phyloP scores from a whole-genome alignment of 2,113 vertebrate species.

The Pithys albifrons region DNA sequence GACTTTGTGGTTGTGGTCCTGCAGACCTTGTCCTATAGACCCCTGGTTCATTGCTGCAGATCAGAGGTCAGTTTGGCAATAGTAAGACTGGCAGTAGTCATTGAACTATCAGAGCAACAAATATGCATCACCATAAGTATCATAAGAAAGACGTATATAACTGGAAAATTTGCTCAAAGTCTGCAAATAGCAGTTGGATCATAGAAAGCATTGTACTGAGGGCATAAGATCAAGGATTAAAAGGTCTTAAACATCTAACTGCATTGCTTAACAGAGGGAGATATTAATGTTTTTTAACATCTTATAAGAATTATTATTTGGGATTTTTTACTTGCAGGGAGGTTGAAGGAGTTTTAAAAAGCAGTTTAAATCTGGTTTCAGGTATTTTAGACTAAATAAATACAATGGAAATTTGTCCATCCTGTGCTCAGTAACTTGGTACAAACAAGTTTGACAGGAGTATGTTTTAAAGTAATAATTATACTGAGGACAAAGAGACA shows the following conservation, averaged over 20 bases:
- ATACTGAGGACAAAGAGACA: neutral
- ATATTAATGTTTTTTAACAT: neutral
- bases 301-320: neutral
- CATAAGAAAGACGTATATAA: neutral
- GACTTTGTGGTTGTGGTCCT: neutral
- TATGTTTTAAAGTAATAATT: neutral
- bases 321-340: neutral
- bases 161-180: neutral
- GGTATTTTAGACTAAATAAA: neutral
- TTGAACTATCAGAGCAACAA: neutral
- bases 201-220: neutral
- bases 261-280: neutral
- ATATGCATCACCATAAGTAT: neutral
- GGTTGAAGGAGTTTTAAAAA: neutral
- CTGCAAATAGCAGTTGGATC: neutral
- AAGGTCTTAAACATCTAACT: neutral
- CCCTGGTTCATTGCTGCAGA: neutral
- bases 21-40: neutral
- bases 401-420: neutral
- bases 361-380: neutral
- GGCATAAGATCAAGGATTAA: neutral
- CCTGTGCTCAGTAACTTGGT: neutral
- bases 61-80: neutral
- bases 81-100: neutral
- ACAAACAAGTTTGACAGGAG: neutral